Base-by-base conservation (phyloP, 2,888 invertebrate genomes). In the Brachypterus glaber region DNA sequence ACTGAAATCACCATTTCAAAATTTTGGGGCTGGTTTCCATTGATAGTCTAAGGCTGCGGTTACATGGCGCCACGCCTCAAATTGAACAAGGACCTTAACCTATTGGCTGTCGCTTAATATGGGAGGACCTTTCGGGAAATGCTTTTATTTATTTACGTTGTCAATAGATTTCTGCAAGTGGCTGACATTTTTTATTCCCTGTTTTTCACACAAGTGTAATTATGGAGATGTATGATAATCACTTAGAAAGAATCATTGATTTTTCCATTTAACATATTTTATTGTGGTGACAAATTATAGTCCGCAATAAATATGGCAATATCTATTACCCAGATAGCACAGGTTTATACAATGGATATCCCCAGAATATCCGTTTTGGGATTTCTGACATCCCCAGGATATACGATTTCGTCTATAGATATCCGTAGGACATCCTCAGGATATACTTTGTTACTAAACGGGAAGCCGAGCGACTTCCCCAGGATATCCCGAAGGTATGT, bases 111-210 rank as follows among this genome's bases (percentile, higher is more conserved):
- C 30, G 47, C 49, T 54, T 55, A 54, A 54, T 56, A 54, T 53
- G 54, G 51, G 57, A 59, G 59, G 53, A 47, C 44, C 48, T 54
- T 50, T 50, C 34, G 49, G 48, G 42, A 42, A 47, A 5, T 27
- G 49, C 50, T 50, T 47, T 48, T 41, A 49, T 51, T 52, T 57
- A 57, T 55, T 55, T 55, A 57, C 55, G 52, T 60, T 61, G 61
- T 63, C 61, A 60, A 60, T 61, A 62, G 62, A 59, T 62, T 27
- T 61, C 53, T 55, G 53, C 60, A 63, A 63, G 62, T 63, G 59
- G 62, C 62, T 59, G 60, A 61, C 61, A 61, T 63, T 62, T 63
- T 55, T 64, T 63, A 60, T 57, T 58, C 53, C 59, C 61, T 62
- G 60, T 60, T 62, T 62, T 62, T 59, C 55, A 44, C 52, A 51